Evolutionary conservation across 2,888 invertebrate species (phyloP), one percentile per base, ranked within the genome.

Genomic region (Dynastes grantii): DNA sequence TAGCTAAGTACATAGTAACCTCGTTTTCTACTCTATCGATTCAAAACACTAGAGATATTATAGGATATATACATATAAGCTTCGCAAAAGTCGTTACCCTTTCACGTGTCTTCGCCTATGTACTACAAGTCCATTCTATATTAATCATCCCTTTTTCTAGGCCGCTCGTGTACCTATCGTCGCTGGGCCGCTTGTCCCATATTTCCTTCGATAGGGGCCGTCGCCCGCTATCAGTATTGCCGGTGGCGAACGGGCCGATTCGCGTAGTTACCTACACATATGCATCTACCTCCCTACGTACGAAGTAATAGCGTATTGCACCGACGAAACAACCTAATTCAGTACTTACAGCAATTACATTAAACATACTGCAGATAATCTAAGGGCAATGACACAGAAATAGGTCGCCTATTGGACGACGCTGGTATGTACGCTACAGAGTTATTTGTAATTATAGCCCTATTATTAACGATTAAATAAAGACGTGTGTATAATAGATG

Each of bases 311-410:
- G 61, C 22, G 61, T 61, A 27, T 61, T 9, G 61, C 61, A 61
- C 61, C 61, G 61, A 61, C 29, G 61, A 61, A 68, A 61, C 61
- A 61, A 68, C 67, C 67, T 68, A 68, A 68, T 68, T 68, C 67
- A 49, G 61, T 2, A 61, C 61, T 49, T 1, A 68, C 67, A 27
- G 67, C 67, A 68, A 68, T 68, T 68, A 68, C 67, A 68, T 68
- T 68, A 49, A 68, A 68, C 67, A 51, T 68, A 49, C 67, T 68
- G 67, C 67, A 68, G 67, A 68, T 68, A 68, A 68, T 68, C 49
- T 68, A 68, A 68, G 67, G 49, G 67, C 67, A 68, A 61, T 61
- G 61, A 61, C 61, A 61, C 61, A 5, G 61, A 61, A 61, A 29
- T 61, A 29, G 61, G 61, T 61, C 61, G 22, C 61, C 27, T 61